phyloP scores from a whole-genome alignment of 2,888 invertebrate species.

The Villa cingulata region DNA sequence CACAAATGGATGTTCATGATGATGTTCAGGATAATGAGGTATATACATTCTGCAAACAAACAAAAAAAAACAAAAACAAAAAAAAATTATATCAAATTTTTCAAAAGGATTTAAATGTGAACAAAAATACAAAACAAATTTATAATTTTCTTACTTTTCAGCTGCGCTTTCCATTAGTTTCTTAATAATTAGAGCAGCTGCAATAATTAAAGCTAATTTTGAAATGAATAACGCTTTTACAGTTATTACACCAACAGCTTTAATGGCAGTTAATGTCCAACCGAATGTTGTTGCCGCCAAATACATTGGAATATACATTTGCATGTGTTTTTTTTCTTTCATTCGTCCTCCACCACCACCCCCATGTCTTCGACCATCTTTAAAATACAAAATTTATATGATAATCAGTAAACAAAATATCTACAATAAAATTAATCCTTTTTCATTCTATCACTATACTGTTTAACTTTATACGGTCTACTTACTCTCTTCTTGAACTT shows the following conservation, averaged over 20 bases:
- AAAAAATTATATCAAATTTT: background rate
- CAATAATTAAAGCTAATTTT: slow-evolving; percentile 51
- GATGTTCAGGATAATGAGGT: slow-evolving; percentile 30
- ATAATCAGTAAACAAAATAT: background rate
- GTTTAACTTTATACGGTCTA: no score
- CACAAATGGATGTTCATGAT: slow-evolving; percentile 24
- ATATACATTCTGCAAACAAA: slow-evolving; percentile 25
- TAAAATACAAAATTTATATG: background rate
- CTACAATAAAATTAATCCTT: slow-evolving; percentile 29
- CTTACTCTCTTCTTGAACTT: slow-evolving; percentile 41
- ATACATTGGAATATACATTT: slow-evolving; percentile 50
- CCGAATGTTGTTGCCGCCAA: slow-evolving; percentile 56
- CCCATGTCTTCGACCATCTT: slow-evolving; percentile 4
- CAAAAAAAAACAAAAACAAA: background rate
- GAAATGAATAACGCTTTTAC: slow-evolving; percentile 56
- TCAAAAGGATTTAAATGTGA: no score
- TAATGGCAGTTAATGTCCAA: slow-evolving; percentile 45
- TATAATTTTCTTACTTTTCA: slow-evolving; percentile 37
- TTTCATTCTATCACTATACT: slow-evolving; percentile 37
- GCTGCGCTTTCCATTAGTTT: slow-evolving; percentile 45
- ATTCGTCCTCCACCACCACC: slow-evolving; percentile 22
- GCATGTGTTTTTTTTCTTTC: slow-evolving; percentile 47
- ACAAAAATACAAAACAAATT: background rate
- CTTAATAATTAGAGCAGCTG: slow-evolving; percentile 46
- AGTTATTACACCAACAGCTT: slow-evolving; percentile 47